Evolutionary conservation across 2,888 invertebrate species (phyloP).

Genomic region (Megaustenia siamemsis): DNA sequence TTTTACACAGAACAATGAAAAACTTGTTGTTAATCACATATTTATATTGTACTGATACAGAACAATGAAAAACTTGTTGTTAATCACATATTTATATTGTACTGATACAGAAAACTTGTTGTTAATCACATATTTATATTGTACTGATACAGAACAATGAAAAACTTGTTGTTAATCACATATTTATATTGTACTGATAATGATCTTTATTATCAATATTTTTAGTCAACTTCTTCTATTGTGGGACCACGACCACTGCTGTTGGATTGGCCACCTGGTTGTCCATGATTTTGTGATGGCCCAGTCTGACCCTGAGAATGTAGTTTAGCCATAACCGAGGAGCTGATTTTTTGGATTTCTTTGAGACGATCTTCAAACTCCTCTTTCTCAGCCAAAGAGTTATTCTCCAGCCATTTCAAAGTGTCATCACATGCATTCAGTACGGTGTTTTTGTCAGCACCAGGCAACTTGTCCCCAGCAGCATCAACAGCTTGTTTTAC

Average conservation of each 20-base stretch:
- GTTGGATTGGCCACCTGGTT: not conserved
- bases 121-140: too few relatives aligned
- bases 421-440: constrained; percentile 82
- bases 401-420: constrained; percentile 89
- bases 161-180: too few relatives aligned
- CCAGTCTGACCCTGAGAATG: constrained; percentile 4
- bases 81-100: too few relatives aligned
- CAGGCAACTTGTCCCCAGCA: constrained; percentile 82
- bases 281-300: not conserved
- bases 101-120: too few relatives aligned
- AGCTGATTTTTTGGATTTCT: constrained; percentile 87
- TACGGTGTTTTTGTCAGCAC: constrained; percentile 86
- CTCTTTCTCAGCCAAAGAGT: constrained; percentile 85
- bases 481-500: constrained; percentile 84
- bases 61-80: too few relatives aligned
- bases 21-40: too few relatives aligned
- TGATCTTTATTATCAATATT: not conserved
- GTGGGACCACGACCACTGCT: not conserved
- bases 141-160: too few relatives aligned
- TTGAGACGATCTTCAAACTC: constrained; percentile 83
- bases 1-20: too few relatives aligned
- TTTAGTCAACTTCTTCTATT: constrained; percentile 27
- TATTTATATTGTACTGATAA: too few relatives aligned
- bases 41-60: too few relatives aligned
- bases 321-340: constrained; percentile 86